Evolutionary conservation across 2,888 invertebrate genomes (phyloP).

Genomic region (Drosophila niveifrons): DNA sequence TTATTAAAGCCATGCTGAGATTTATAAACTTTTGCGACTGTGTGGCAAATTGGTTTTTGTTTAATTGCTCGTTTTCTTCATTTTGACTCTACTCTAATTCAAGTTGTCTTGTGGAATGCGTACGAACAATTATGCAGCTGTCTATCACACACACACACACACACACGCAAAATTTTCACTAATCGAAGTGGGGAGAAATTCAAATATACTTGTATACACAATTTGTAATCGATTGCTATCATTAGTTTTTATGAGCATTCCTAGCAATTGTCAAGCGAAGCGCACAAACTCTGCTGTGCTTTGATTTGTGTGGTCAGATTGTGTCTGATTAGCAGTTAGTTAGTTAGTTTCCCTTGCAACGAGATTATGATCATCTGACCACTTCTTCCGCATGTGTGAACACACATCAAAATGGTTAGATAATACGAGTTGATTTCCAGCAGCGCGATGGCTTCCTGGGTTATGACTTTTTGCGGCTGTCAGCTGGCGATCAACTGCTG

Average conservation of each 20-base stretch:
- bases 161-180: constrained; percentile 9
- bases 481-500: constrained; percentile 48
- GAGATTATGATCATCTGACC: constrained; percentile 36
- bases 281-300: neutral
- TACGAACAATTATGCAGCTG: constrained; percentile 37
- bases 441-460: constrained; percentile 64
- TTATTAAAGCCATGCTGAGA: constrained; percentile 70
- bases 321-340: constrained; percentile 38
- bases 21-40: constrained; percentile 45
- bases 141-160: neutral
- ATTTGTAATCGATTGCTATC: neutral
- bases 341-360: constrained; percentile 34
- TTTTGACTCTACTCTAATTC: constrained; percentile 3
- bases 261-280: constrained; percentile 12
- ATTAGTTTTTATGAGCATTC: constrained; percentile 11
- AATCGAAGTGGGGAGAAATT: constrained; percentile 20
- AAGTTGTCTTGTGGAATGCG: constrained; percentile 26
- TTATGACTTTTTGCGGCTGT: constrained; percentile 79
- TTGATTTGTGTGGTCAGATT: constrained; percentile 18
- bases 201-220: neutral
- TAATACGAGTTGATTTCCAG: constrained; percentile 56
- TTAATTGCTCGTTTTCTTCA: constrained; percentile 58
- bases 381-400: constrained; percentile 63
- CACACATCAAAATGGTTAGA: constrained; percentile 52
- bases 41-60: constrained; percentile 71